Evolutionary conservation across 2,888 invertebrate species (phyloP).

Genomic region (Vandiemenella viatica): DNA sequence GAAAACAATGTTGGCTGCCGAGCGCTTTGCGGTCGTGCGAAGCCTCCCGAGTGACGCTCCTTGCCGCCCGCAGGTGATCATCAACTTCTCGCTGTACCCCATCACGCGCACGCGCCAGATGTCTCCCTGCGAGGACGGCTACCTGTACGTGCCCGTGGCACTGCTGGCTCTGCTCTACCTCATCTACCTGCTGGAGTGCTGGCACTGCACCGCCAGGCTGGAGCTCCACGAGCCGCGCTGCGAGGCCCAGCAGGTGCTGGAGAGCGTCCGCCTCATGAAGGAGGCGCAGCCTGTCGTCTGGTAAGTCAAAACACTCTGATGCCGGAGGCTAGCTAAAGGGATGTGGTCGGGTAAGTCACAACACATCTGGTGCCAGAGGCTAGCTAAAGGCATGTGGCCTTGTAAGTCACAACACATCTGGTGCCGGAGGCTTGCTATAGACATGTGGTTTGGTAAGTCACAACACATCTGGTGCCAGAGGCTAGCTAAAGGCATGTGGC

Average conservation of each 20-base stretch:
- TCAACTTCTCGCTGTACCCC: conserved; percentile 46
- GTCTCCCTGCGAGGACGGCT: conserved; percentile 67
- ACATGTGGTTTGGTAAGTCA: no score
- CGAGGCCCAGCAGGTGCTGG: conserved; percentile 48
- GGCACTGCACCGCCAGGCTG: conserved; percentile 50
- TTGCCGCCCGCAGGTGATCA: conserved; percentile 31
- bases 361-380: no score
- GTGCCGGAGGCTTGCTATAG: no score
- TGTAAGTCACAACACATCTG: no score
- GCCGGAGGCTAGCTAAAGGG: no score
- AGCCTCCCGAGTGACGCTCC: not conserved
- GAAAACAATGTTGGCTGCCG: no score
- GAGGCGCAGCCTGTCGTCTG: conserved; percentile 61
- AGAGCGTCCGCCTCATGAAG: conserved; percentile 47
- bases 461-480: no score
- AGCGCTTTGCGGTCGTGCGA: no score
- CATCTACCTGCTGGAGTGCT: conserved; percentile 70
- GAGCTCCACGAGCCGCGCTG: conserved; percentile 23
- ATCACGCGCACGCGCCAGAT: conserved; percentile 45
- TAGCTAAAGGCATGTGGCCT: no score
- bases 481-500: no score
- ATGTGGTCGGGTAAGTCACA: no score
- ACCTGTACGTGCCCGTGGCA: conserved; percentile 68
- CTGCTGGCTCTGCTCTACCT: conserved; percentile 64
- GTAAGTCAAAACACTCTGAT: no score